phyloP scores from a whole-genome alignment of 2,888 invertebrate species.

The Callyntrura guangdongensis region DNA sequence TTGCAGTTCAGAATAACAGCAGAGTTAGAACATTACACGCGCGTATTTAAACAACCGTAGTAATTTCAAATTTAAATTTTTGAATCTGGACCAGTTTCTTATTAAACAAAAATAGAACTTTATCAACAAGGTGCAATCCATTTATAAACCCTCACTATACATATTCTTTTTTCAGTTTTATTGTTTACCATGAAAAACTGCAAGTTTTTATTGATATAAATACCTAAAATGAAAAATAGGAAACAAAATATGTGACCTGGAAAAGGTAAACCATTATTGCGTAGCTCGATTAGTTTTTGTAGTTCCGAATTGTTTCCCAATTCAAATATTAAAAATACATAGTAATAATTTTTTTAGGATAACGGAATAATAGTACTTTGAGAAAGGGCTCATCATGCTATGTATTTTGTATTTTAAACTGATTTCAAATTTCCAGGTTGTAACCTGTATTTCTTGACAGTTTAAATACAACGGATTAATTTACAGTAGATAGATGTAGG shows the following conservation, averaged over 20 bases:
- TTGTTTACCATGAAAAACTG: slow-evolving; percentile 26
- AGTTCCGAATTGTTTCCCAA: slow-evolving; percentile 79
- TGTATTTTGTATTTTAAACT: background rate
- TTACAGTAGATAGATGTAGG: background rate
- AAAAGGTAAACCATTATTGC: slow-evolving; percentile 65
- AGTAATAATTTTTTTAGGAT: slow-evolving; percentile 11
- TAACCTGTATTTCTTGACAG: background rate
- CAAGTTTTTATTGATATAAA: slow-evolving; percentile 20
- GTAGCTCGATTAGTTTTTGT: slow-evolving; percentile 79
- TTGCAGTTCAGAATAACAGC: background rate
- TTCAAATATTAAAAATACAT: slow-evolving; percentile 31
- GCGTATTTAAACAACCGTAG: slow-evolving; percentile 58
- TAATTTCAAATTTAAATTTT: slow-evolving; percentile 60
- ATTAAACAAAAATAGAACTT: slow-evolving; percentile 16
- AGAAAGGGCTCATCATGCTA: slow-evolving; percentile 2
- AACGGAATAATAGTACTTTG: slow-evolving; percentile 25
- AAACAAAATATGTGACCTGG: background rate
- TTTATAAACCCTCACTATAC: background rate
- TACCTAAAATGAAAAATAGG: background rate
- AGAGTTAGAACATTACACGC: background rate
- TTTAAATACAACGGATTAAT: background rate
- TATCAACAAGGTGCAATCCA: background rate
- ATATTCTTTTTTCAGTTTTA: background rate
- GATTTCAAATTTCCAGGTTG: background rate
- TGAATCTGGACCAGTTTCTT: slow-evolving; percentile 28